Evolutionary conservation across 2,888 invertebrate genomes (phyloP), one percentile per base, ranked within the genome.

Genomic region (Meiosimyza platycephala): DNA sequence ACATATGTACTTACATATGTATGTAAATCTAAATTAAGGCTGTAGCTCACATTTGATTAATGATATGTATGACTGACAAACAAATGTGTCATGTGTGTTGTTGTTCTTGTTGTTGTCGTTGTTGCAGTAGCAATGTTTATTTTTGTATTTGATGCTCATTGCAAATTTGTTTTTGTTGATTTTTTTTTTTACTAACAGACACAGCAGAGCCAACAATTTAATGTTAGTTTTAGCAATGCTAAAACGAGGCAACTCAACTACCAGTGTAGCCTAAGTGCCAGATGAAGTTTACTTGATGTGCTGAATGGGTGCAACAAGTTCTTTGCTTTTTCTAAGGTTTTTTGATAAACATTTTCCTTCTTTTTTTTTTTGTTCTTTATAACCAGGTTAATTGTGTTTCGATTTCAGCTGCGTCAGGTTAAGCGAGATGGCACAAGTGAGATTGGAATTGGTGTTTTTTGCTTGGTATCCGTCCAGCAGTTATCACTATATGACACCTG

Each of bases 361-460:
- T 16, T 50, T 67, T 47, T 54, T 22, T 15, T 62, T 33, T 63
- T 59, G 15, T 74, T 73, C 13, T 73, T 48, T 67, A 13, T 74
- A 76, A 77, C 76, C 79, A 76, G 76, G 74, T 77, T 78, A 78
- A 78, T 78, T 78, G 75, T 76, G 71, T 76, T 76, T 75, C 75
- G 74, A 75, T 78, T 78, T 71, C 75, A 76, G 67, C 63, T 65
- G 63, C 73, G 57, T 54, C 18, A 67, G 67, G 47, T 57, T 57
- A 64, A 51, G 22, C 64, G 22, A 50, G 64, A 64, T 64, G 64
- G 57, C 55, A 55, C 47, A 13, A 47, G 47, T 55, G 47, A 16
- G 55, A 40, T 55, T 40, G 55, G 13, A 22, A 18, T 54, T 66
- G 65, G 13, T 28, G 65, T 57, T 57, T 40, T 22, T 63, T 16